Evolutionary conservation across 2,797 vertebrate genomes (phyloP).

Genomic region (Phoxinus dragarum): DNA sequence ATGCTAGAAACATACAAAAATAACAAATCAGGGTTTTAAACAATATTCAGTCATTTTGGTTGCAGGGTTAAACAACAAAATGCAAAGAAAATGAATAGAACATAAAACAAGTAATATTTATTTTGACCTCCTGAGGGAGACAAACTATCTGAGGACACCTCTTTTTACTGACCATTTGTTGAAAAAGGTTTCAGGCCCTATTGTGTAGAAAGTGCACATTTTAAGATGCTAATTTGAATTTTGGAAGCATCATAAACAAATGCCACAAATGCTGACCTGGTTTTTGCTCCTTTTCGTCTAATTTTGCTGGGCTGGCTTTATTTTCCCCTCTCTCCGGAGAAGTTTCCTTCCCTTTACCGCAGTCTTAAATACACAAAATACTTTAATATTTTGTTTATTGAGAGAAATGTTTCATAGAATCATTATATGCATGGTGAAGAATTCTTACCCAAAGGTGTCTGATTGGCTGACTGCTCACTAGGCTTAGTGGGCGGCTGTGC

Average conservation of each 20-base stretch:
- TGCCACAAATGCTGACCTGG: constrained; percentile 76
- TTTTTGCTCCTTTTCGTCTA: constrained; percentile 84
- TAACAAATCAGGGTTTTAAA: background rate
- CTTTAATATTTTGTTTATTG: background rate
- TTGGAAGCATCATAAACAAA: background rate
- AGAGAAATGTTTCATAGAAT: background rate
- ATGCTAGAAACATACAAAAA: background rate
- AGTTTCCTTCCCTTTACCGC: constrained; percentile 79
- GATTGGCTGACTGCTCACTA: constrained; percentile 72
- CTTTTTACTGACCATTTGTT: background rate
- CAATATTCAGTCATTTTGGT: background rate
- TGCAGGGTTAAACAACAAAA: background rate
- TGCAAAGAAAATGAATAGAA: background rate
- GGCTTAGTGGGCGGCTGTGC: constrained; percentile 66
- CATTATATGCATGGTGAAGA: background rate
- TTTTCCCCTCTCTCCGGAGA: constrained; percentile 80
- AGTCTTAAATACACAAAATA: constrained; percentile 74
- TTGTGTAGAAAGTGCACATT: background rate
- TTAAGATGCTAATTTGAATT: background rate
- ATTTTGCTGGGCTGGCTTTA: constrained; percentile 73
- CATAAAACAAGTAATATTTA: background rate
- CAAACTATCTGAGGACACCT: background rate
- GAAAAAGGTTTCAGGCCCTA: background rate
- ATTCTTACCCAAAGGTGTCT: constrained; percentile 75
- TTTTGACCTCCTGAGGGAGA: background rate